A percentile compares a stretch with the other conserved stretches of the same genome.
Conservation (phyloP, 2,888 invertebrate genomes). For the Labia minor region DNA sequence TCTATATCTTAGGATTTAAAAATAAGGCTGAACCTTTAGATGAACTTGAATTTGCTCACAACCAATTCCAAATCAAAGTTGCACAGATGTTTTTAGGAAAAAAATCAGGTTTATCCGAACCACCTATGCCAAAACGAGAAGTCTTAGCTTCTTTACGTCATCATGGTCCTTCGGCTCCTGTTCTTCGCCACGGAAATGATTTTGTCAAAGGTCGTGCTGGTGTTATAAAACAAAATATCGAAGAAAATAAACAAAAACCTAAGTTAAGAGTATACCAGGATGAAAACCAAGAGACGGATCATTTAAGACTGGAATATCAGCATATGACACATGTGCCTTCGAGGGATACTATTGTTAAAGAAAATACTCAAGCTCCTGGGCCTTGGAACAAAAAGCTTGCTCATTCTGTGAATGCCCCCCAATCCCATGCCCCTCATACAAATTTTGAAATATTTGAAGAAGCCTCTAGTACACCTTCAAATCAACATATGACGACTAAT, state of each 20-base stretch:
- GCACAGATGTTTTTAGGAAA: slow-evolving; percentile 23
- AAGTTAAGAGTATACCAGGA: not conserved
- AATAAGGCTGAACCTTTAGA: slow-evolving; percentile 69
- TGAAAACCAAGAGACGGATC: not conserved
- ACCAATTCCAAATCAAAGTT: slow-evolving; percentile 42
- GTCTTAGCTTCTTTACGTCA: slow-evolving; percentile 26
- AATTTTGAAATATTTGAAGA: not conserved
- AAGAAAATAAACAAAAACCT: not conserved
- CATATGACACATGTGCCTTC: not conserved
- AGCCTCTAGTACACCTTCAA: not conserved
- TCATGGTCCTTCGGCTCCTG: slow-evolving; percentile 5
- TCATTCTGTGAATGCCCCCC: not conserved
- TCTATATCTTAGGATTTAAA: slow-evolving; percentile 65
- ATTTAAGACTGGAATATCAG: not conserved
- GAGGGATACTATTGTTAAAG: not conserved
- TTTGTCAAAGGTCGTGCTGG: not conserved
- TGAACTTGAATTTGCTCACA: slow-evolving; percentile 61
- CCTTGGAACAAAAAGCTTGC: not conserved
- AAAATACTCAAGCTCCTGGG: not conserved
- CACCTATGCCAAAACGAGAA: slow-evolving; percentile 28
- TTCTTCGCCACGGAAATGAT: not conserved
- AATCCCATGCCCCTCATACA: not conserved
- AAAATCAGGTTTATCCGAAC: not conserved
- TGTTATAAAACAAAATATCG: not conserved
- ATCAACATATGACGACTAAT: not conserved